Evolutionary conservation across 2,797 vertebrate species (phyloP), one percentile per base, ranked within the genome.

Genomic region (Orientallactaga sibirica): DNA sequence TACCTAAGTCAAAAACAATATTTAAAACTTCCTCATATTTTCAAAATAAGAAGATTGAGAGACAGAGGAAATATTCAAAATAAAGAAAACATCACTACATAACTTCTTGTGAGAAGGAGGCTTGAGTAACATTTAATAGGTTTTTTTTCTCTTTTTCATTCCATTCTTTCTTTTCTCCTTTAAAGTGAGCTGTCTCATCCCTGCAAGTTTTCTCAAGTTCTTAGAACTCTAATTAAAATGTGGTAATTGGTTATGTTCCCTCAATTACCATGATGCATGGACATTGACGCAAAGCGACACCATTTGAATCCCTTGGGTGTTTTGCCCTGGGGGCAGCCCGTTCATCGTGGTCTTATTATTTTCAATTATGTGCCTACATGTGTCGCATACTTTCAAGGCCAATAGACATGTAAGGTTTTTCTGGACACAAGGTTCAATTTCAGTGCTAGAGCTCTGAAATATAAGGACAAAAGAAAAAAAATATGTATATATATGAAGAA

Each of bases 151-250:
- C n/a, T 6, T 64, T 85, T 85, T 77, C 55, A 81, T 92, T 91
- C 93, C 91, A 58, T 29, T 95, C 96, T 91, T 84, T 93, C 94
- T 92, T 91, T 96, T 77, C 88, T 96, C 97, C 96, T 96, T 92
- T 43, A 10, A 97, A 98, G 97, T 96, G 93, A 98, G 97, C 96
- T 97, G 96, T 97, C 97, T 98, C 91, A 96, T 97, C 94, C 98
- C 25, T 97, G 96, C 97, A 97, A 96, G 97, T 98, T 98, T 98
- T 98, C 97, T 98, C 97, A 98, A 98, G 98, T 98, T 97, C 98
- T 98, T 98, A 98, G 97, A 98, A 98, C 98, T 98, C 98, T 98
- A 98, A 98, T 98, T 98, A 98, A 98, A 98, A 98, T 97, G 98
- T 98, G 98, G 98, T 98, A 98, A 98, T 98, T 98, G 98, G 98